These are phyloP conservation scores for Platichthys stellatus DNA, from an alignment of 2,113 vertebrate genomes.

Conservation along the genomic window DNA sequence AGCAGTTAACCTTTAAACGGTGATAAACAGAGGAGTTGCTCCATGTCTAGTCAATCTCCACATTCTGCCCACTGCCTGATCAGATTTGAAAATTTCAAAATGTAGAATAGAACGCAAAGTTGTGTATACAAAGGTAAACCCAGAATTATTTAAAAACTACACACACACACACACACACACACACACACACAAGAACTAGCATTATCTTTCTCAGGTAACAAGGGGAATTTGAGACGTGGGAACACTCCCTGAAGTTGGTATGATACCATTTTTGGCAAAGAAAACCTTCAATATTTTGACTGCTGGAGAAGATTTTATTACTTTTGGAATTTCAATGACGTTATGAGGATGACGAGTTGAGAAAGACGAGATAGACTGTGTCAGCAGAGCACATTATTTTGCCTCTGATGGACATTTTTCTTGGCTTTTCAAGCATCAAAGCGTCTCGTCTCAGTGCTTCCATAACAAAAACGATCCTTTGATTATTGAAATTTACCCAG, in stretches of 20 bases:
- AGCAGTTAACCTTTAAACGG: slow-evolving; percentile 69
- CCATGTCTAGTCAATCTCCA: not conserved
- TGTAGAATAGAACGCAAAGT: not conserved
- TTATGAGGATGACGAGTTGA: slow-evolving; percentile 7
- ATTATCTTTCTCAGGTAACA: not conserved
- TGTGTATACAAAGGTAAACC: no score
- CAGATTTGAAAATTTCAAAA: not conserved
- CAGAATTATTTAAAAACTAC: no score
- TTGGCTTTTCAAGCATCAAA: slow-evolving; percentile 39
- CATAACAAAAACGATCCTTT: slow-evolving; percentile 55
- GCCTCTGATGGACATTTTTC: slow-evolving; percentile 11
- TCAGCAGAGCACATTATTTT: slow-evolving; percentile 36
- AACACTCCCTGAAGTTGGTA: not conserved
- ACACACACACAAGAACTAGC: not conserved
- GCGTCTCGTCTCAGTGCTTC: slow-evolving; percentile 14
- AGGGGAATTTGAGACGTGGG: slow-evolving; percentile 2
- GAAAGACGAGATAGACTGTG: slow-evolving; percentile 36
- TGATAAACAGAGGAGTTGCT: slow-evolving; percentile 39
- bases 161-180: not conserved
- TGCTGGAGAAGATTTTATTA: not conserved
- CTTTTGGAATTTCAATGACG: slow-evolving; percentile 16
- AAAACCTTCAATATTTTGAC: slow-evolving; percentile 46
- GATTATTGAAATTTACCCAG: slow-evolving; percentile 49
- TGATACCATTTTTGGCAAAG: slow-evolving; percentile 28
- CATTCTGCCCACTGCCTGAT: slow-evolving; percentile 7